phyloP scores from a whole-genome alignment of 2,113 vertebrate genomes.

The Petromus typicus region DNA sequence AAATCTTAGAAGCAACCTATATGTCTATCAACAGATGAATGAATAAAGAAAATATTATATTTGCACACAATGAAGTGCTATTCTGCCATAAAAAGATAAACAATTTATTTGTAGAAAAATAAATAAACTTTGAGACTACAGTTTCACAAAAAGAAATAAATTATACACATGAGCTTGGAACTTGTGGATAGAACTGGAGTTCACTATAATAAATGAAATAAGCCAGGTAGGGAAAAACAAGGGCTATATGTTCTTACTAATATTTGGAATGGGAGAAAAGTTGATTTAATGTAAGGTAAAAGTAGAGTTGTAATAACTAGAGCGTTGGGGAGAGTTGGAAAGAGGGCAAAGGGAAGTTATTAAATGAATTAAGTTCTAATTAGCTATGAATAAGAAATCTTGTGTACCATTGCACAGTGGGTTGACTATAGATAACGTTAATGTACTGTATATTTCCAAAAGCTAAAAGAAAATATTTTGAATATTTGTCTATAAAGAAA shows the following conservation, averaged over 20 bases:
- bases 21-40: not conserved
- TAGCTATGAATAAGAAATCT: not conserved
- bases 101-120: not conserved
- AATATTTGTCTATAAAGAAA: not conserved
- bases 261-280: not conserved
- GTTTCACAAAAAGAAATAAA: not conserved
- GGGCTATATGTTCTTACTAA: not conserved
- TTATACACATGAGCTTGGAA: not conserved
- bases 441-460: not conserved
- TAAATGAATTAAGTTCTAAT: not conserved
- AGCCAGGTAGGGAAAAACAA: not conserved
- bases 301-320: not conserved
- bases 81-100: not conserved
- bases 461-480: not conserved
- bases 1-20: not conserved
- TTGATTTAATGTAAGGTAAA: not conserved
- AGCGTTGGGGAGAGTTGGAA: not conserved
- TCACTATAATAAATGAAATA: not conserved
- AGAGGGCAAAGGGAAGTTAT: rapidly evolving
- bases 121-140: not conserved
- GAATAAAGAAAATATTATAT: not conserved
- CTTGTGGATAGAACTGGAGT: not conserved
- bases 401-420: not conserved
- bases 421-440: not conserved
- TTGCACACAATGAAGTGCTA: not conserved